Conservation (phyloP, 2,888 invertebrate genomes). For the Ametastegia equiseti region DNA sequence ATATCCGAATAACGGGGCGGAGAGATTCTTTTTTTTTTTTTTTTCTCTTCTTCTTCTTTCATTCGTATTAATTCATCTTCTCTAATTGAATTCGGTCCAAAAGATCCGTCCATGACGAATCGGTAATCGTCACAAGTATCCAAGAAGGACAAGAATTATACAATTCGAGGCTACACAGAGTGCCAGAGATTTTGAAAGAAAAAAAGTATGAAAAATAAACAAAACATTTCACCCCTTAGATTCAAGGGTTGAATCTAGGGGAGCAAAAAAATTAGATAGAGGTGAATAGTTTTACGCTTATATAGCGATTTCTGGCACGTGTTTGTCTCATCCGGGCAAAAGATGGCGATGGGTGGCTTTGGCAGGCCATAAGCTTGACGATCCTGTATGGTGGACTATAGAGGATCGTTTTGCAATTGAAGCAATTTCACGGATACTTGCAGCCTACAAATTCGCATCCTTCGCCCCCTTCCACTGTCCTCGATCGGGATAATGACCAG, state of each 20-base stretch:
- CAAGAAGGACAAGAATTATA: too few species aligned
- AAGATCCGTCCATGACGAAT: too few species aligned
- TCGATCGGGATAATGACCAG: conserved; percentile 52
- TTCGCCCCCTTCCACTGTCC: too few species aligned
- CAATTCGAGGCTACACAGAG: too few species aligned
- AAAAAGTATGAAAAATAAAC: too few species aligned
- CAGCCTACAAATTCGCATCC: conserved; percentile 49
- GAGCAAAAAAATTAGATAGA: background rate
- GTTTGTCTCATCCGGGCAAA: background rate
- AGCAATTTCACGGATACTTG: conserved; percentile 59
- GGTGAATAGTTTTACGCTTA: background rate
- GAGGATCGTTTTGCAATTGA: conserved; percentile 48
- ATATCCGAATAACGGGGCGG: too few species aligned
- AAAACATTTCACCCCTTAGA: conserved; percentile 9
- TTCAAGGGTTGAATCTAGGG: background rate
- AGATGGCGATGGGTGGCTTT: too few species aligned
- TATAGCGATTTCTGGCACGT: background rate
- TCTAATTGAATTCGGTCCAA: too few species aligned
- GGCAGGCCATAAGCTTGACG: background rate
- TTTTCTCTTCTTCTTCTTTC: too few species aligned
- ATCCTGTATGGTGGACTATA: background rate
- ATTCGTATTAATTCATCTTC: too few species aligned
- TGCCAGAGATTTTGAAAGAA: background rate
- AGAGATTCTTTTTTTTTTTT: too few species aligned
- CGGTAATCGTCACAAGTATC: too few species aligned